Percentiles rank a stretch among this genome's conserved stretches.
Evolutionary conservation across 1,140 invertebrate genomes (phyloP).

Genomic region (Sinonovacula constricta): DNA sequence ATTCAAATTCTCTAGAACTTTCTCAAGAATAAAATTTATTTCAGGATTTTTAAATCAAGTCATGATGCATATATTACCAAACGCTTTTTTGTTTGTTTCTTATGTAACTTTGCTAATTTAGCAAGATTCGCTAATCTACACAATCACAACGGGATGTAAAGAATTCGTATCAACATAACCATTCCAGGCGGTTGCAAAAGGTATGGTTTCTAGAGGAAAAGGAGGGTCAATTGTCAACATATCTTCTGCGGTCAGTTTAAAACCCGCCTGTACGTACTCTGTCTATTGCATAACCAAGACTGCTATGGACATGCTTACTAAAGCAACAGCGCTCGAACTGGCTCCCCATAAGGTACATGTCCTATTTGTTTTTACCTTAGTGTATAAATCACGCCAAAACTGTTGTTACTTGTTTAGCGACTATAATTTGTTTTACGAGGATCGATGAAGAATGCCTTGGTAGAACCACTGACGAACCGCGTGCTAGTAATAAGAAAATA

Average conservation of each 20-base stretch:
- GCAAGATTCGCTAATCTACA: not conserved
- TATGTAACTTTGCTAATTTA: not conserved
- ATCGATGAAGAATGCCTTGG: too few relatives aligned
- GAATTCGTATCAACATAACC: not conserved
- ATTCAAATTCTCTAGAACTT: not conserved
- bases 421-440: too few relatives aligned
- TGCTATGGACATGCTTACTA: constrained; percentile 81
- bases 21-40: not conserved
- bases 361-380: too few relatives aligned
- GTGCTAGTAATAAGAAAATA: too few relatives aligned
- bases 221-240: constrained; percentile 91
- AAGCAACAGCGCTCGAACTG: constrained; percentile 90
- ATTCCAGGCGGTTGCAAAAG: constrained; percentile 81
- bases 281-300: constrained; percentile 85
- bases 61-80: not conserved
- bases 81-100: not conserved
- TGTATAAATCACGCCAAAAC: too few relatives aligned
- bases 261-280: constrained; percentile 86
- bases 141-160: not conserved
- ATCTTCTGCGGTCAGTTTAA: constrained; percentile 86
- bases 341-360: constrained; percentile 82
- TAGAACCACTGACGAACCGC: too few relatives aligned
- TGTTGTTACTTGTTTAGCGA: too few relatives aligned
- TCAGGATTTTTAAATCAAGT: not conserved
- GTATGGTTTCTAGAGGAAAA: constrained; percentile 84